These are phyloP conservation scores for Drosophila paracracens DNA, from an alignment of 2,888 invertebrate species.

Conservation along the genomic window DNA sequence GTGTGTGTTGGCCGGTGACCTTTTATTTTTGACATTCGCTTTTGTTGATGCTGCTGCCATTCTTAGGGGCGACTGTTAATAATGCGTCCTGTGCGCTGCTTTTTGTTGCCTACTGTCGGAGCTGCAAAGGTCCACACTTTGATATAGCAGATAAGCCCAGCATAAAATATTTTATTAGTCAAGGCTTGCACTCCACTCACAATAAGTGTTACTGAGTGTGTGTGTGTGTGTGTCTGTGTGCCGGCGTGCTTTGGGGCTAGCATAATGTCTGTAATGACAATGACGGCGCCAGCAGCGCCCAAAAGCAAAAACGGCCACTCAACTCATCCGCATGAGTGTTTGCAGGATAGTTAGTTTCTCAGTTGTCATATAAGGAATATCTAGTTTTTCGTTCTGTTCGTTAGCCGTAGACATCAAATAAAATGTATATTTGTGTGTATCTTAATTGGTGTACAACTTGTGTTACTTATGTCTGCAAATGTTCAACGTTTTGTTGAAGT, in stretches of 20 bases:
- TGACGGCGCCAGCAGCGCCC: slow-evolving; percentile 57
- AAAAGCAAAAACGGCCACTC: slow-evolving; percentile 47
- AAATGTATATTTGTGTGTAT: not conserved
- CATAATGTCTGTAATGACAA: slow-evolving; percentile 59
- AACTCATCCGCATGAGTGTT: slow-evolving; percentile 59
- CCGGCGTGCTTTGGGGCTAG: slow-evolving; percentile 2
- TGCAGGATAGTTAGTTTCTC: slow-evolving; percentile 26
- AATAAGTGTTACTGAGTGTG: slow-evolving; percentile 5
- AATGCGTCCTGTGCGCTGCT: slow-evolving; percentile 61
- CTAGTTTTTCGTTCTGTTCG: not conserved
- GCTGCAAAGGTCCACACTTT: slow-evolving; percentile 70
- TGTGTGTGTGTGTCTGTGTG: not conserved
- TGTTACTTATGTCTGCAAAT: not conserved
- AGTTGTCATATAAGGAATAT: not conserved
- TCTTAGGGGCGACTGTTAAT: slow-evolving; percentile 66
- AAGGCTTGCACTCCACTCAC: slow-evolving; percentile 39
- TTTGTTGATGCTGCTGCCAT: slow-evolving; percentile 63
- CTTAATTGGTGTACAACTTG: not conserved
- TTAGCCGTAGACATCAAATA: not conserved
- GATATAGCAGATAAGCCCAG: slow-evolving; percentile 71
- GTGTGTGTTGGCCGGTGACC: slow-evolving; percentile 44
- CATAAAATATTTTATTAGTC: slow-evolving; percentile 80
- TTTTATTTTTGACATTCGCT: slow-evolving; percentile 68
- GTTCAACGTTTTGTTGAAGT: not conserved
- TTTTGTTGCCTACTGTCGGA: slow-evolving; percentile 58